These are phyloP conservation scores for Saxidomus purpurata DNA, from an alignment of 1,140 invertebrate species.

Conservation along the genomic window DNA sequence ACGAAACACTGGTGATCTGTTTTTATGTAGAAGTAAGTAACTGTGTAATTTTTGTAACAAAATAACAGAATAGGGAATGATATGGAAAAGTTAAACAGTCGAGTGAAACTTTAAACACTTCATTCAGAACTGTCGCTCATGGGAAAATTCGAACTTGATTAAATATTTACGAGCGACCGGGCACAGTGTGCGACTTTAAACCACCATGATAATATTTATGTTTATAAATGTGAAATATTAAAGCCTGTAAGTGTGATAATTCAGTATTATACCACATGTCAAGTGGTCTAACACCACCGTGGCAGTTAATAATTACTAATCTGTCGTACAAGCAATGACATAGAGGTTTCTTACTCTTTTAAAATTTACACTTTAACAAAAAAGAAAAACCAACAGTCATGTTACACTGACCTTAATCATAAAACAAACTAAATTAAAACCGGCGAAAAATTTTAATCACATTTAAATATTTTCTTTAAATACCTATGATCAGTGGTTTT, in stretches of 20 bases:
- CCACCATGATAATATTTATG: constrained; percentile 33
- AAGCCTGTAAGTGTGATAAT: background rate
- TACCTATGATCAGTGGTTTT: too few relatives aligned
- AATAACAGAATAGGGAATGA: background rate
- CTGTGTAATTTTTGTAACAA: constrained; percentile 20
- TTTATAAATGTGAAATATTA: constrained; percentile 11
- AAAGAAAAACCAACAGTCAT: background rate
- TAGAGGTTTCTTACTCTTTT: background rate
- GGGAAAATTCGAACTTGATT: background rate
- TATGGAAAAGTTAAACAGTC: constrained; percentile 5
- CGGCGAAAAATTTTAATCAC: too few relatives aligned
- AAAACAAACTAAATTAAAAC: too few relatives aligned
- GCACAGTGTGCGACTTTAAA: background rate
- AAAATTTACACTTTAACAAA: background rate
- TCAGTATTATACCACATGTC: constrained; percentile 3
- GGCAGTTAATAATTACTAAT: background rate
- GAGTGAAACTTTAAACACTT: constrained; percentile 13
- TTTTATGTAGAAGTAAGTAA: background rate
- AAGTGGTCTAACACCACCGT: background rate
- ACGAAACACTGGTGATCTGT: background rate
- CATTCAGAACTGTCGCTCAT: background rate
- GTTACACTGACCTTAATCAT: background rate
- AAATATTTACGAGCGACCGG: constrained; percentile 30
- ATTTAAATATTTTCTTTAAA: too few relatives aligned
- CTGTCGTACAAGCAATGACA: background rate